Evolutionary conservation across 2,888 invertebrate species (phyloP), one percentile per base, ranked within the genome.

Genomic region (Danaus chrysippus): DNA sequence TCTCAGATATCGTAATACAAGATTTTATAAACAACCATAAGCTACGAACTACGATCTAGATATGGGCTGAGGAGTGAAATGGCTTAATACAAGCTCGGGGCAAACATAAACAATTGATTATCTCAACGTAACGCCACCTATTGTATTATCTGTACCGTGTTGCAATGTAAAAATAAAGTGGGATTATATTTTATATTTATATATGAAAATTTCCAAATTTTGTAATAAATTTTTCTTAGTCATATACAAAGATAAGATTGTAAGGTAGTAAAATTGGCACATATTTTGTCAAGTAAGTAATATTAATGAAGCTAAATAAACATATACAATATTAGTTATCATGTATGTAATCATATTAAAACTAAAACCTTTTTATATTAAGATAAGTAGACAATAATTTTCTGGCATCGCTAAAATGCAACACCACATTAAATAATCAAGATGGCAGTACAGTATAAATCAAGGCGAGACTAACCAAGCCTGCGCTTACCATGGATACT

Each of bases 401-500:
- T 49, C 15, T 49, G 17, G 10, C 17, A 49, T 9, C 17, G 49
- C 17, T 17, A 17, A 10, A 17, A 49, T n/a, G n/a, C 49, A 49
- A 49, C 17, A 49, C 17, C 10, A 9, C 49, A 49, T 49, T 49
- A 49, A 49, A 49, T 17, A 49, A 49, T 49, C 49, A 49, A 49
- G 49, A 49, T 49, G 17, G 71, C 77, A 72, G 71, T 74, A 75
- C 78, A 80, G 78, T 84, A 87, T 90, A 87, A 90, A 91, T 90
- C 89, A 87, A 88, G 70, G 82, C 86, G 84, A 63, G 41, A 68
- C 67, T 78, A 82, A 82, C 83, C 81, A 76, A 73, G 78, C 74
- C 76, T 82, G 82, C 79, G 87, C 87, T 82, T 75, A 71, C 79
- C 76, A 71, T 77, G 82, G 83, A 86, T 86, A 84, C 76, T 76